phyloP scores from a whole-genome alignment of 2,797 vertebrate species.

The Pagetopsis macropterus region DNA sequence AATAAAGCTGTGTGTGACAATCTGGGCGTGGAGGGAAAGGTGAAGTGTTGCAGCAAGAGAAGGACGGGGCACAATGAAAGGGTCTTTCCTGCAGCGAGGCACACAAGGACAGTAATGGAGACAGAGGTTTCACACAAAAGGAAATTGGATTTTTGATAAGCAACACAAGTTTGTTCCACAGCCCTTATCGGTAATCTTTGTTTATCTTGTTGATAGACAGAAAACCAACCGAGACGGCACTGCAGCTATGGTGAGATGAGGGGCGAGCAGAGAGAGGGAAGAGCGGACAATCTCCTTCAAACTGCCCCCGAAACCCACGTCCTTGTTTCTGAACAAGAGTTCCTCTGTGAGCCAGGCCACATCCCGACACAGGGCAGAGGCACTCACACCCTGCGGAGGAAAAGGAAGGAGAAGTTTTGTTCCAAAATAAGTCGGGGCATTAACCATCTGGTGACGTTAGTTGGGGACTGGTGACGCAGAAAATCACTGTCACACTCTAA shows the following conservation, averaged over 20 bases:
- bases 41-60: slow-evolving; percentile 67
- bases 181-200: slow-evolving; percentile 9
- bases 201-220: slow-evolving; percentile 42
- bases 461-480: slow-evolving; percentile 58
- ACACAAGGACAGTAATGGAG: slow-evolving; percentile 15
- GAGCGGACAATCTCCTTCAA: slow-evolving; percentile 81
- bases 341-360: slow-evolving; percentile 90
- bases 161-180: slow-evolving; percentile 15
- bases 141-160: slow-evolving; percentile 44
- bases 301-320: slow-evolving; percentile 88
- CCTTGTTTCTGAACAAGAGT: slow-evolving; percentile 86
- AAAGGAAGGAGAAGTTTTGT: slow-evolving; percentile 25
- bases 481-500: slow-evolving; percentile 59
- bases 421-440: slow-evolving; percentile 39
- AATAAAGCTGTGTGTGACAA: slow-evolving; percentile 83
- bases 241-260: slow-evolving; percentile 76
- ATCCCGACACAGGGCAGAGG: slow-evolving; percentile 85
- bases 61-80: slow-evolving; percentile 72
- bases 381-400: slow-evolving; percentile 81
- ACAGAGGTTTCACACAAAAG: slow-evolving; percentile 23
- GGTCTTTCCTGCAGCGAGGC: slow-evolving; percentile 63
- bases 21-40: slow-evolving; percentile 77
- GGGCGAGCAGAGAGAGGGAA: slow-evolving; percentile 81
- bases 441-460: slow-evolving; percentile 55
- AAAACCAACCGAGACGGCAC: slow-evolving; percentile 63